Evolutionary conservation across 2,797 vertebrate genomes (phyloP), one percentile per base, ranked within the genome.

Genomic region (Xiphophorus birchmanni): DNA sequence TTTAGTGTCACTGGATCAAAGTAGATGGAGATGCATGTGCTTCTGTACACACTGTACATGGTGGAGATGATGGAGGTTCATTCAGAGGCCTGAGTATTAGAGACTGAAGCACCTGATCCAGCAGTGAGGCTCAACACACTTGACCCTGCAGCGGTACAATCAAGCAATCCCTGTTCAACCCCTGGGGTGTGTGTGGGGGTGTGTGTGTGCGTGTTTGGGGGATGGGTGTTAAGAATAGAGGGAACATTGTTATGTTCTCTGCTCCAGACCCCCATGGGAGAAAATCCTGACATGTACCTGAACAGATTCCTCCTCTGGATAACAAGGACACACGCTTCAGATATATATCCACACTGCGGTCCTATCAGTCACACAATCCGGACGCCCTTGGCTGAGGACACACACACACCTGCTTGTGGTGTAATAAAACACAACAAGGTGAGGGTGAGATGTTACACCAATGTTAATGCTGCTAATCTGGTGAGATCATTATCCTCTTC

Each of bases 121-220:
- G 85, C 90, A 89, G 88, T 83, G 87, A 89, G 87, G 85, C 91
- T 84, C 88, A 82, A 88, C 89, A 92, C 88, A 91, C 90, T 93
- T 94, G 93, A 95, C 93, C 91, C 93, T 90, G 85, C 80, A 91
- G 91, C 92, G 79, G 67, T 88, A 92, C 91, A 93, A 93, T 94
- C 85, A 92, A 90, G 81, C 90, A 91, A 89, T 92, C 88, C 87
- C 82, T 89, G 87, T 86, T 90, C 73, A 81, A 80, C 86, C 92
- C 90, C 26, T 78, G 35, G 87, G 88, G 88, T 65, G 63, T 67
- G 67, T 82, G 48, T 72, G 88, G 69, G 67, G 56, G 80, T 72
- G 58, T 60, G 80, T 73, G 74, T 65, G 67, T 67, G 79, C 79
- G 65, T 81, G 37, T 76, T 72, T 56, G 80, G 87, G 86, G 82